Evolutionary conservation across 1,140 invertebrate genomes (phyloP), one percentile per base, ranked within the genome.

Genomic region (Penaeus vannamei): DNA sequence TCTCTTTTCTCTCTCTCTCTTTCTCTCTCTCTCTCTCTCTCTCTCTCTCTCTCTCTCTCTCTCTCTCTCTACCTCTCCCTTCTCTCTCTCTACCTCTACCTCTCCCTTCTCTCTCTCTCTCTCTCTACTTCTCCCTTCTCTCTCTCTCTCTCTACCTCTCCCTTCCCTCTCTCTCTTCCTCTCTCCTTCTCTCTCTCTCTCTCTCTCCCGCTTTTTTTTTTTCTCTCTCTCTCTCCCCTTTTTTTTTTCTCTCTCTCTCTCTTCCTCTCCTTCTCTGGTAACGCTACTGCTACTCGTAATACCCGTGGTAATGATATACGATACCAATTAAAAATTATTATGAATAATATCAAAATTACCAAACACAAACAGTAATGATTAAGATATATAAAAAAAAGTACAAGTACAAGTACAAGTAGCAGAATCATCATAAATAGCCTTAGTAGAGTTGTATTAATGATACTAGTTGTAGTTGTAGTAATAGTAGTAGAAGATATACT

Each of bases 391-490:
- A 64, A 23, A 17, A 19, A 23, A 17, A 79, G n/a, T 79, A 79
- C 42, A 29, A 79, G n/a, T 79, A n/a, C 20, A 29, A 79, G 4
- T 79, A 79, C 1, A 29, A 79, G 76, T 81, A 81, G 36, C 59
- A 81, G 79, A 46, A 79, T 8, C 59, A 36, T 32, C 59, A 81
- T n/a, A 46, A 81, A 46, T 46, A 81, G 20, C 59, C 36, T 32
- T 81, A 81, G 79, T 46, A 81, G 42, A n/a, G 69, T 76, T 12
- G 69, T 76, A n/a, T 8, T 76, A n/a, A 46, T 12, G 36, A 46
- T 81, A n/a, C 26, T n/a, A 76, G 69, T 76, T 32, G 69, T 76
- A 26, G 69, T 76, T 32, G 69, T 76, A 76, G 69, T 76, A 76
- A 36, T 76, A 76, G 79, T 81, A 81, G 79, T 81, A 81, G 42